These are phyloP conservation scores for Fundulus diaphanus DNA, from an alignment of 2,797 vertebrate species.

Conservation along the genomic window DNA sequence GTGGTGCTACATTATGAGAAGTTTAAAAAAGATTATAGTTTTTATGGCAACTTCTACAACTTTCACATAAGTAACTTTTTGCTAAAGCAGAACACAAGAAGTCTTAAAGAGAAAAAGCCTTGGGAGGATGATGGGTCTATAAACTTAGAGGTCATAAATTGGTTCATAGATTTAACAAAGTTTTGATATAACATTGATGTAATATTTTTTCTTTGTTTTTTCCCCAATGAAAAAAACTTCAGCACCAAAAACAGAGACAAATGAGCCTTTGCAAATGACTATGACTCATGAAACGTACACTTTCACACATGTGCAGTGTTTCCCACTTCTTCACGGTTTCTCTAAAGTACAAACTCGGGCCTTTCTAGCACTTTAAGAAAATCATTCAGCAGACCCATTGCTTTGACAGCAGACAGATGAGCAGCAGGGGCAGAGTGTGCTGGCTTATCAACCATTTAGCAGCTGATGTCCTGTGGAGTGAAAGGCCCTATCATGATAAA, in stretches of 20 bases:
- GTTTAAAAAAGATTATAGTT: constrained; percentile 11
- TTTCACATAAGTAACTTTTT: constrained; percentile 9
- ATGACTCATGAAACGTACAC: constrained; percentile 11
- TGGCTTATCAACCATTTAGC: constrained; percentile 78
- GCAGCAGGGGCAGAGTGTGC: constrained; percentile 39
- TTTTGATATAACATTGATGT: constrained; percentile 25
- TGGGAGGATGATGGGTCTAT: constrained; percentile 20
- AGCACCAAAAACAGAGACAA: constrained; percentile 43
- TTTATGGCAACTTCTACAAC: constrained; percentile 13
- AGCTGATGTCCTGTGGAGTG: constrained; percentile 69
- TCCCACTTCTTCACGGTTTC: background rate
- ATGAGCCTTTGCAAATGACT: constrained; percentile 53
- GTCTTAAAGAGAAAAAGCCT: constrained; percentile 15
- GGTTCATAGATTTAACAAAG: constrained; percentile 43
- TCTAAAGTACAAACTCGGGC: constrained; percentile 42
- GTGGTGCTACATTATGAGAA: constrained; percentile 27
- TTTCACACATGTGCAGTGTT: background rate
- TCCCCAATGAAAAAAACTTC: no score
- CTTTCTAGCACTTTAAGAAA: constrained; percentile 39
- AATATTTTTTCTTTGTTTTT: constrained; percentile 47
- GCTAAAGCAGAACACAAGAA: background rate
- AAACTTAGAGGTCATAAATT: constrained; percentile 27
- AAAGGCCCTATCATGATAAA: constrained; percentile 72
- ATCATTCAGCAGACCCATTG: constrained; percentile 55
- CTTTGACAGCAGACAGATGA: constrained; percentile 68